phyloP scores from a whole-genome alignment of 2,113 vertebrate genomes.

The Serinus canaria region DNA sequence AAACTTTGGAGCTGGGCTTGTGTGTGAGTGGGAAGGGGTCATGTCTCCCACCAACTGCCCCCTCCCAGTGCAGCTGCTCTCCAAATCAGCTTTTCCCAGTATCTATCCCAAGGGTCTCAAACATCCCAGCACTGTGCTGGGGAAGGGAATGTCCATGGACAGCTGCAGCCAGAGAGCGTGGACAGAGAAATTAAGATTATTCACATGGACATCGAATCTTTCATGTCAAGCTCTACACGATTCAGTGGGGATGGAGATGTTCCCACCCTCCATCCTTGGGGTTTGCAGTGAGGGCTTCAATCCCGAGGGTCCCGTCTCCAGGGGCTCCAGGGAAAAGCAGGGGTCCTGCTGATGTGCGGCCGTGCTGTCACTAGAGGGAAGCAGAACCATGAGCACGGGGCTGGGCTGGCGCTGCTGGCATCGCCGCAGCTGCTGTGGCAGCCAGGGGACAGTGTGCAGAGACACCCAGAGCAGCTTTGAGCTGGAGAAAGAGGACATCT shows the following conservation, averaged over 20 bases:
- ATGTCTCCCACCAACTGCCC: background rate
- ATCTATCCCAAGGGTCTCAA: background rate
- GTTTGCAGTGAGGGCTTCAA: background rate
- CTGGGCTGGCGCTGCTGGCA: background rate
- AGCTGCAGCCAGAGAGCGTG: background rate
- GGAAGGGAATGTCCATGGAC: background rate
- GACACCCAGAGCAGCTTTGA: background rate
- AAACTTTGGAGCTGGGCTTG: background rate
- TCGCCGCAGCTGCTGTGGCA: background rate
- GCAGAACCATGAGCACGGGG: background rate
- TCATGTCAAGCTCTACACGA: background rate
- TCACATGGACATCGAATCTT: background rate
- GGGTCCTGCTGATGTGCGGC: background rate
- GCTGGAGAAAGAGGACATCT: background rate
- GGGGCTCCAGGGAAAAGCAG: background rate
- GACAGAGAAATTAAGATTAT: background rate
- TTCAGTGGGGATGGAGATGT: background rate
- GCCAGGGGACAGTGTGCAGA: background rate
- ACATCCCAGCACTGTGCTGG: background rate
- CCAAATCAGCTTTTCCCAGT: background rate
- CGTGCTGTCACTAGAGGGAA: constrained; percentile 48
- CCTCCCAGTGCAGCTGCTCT: background rate
- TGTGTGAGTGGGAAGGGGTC: background rate
- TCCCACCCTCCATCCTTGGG: background rate
- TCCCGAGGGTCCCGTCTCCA: fast-evolving